These are phyloP conservation scores for Erpornis zantholeuca DNA, from an alignment of 2,113 vertebrate species.

Conservation along the genomic window DNA sequence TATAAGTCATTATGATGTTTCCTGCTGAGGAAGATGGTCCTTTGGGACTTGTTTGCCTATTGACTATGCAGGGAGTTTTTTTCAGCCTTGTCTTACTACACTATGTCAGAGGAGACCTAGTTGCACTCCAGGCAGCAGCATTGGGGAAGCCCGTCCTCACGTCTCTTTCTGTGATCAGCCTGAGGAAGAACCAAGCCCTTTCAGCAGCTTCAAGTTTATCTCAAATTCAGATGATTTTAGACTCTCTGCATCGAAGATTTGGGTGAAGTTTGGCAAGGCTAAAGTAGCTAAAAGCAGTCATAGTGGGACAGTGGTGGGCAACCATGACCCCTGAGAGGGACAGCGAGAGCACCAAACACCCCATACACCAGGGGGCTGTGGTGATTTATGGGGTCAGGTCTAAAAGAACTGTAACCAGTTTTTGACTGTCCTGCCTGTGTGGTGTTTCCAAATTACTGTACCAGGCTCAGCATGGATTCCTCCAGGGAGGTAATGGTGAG, in stretches of 20 bases:
- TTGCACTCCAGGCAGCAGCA: background rate
- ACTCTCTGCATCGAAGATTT: background rate
- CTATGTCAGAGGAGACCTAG: fast-evolving
- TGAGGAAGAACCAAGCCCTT: background rate
- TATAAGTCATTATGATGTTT: background rate
- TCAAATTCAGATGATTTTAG: background rate
- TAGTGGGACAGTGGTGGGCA: background rate
- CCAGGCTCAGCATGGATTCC: background rate
- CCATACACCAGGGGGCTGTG: background rate
- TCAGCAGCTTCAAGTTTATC: background rate
- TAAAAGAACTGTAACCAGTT: background rate
- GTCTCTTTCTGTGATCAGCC: background rate
- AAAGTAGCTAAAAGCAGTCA: background rate
- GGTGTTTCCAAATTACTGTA: background rate
- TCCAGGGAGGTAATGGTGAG: background rate
- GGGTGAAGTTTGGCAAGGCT: background rate
- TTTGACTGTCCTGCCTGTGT: background rate
- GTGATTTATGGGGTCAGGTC: background rate
- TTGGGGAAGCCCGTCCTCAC: background rate
- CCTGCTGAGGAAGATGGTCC: background rate
- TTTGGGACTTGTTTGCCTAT: background rate
- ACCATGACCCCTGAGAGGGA: background rate
- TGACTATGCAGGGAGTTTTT: background rate
- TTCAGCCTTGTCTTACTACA: background rate
- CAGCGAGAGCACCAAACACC: background rate